Evolutionary conservation across 1,140 invertebrate species (phyloP).

Genomic region (Conus betulinus): DNA sequence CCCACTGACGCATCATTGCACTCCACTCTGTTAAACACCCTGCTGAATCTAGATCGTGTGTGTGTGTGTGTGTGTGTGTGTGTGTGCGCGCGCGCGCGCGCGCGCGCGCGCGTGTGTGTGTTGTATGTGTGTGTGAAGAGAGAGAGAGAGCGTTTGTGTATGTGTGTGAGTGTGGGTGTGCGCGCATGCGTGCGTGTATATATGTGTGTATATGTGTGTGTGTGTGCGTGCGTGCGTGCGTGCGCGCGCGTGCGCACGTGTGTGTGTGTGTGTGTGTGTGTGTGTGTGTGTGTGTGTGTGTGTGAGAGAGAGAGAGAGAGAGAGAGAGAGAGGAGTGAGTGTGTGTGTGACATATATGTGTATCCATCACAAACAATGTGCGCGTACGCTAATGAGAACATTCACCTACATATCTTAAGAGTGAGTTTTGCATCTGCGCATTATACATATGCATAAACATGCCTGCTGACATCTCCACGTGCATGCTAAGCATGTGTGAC

Average conservation of each 20-base stretch:
- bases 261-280: background rate
- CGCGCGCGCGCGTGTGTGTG: slow-evolving; percentile 12
- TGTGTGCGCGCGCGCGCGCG: slow-evolving; percentile 7
- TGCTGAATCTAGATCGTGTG: background rate
- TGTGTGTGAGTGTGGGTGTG: slow-evolving; percentile 22
- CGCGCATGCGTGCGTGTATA: background rate
- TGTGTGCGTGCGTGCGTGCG: background rate
- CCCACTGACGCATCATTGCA: no score
- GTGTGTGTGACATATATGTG: no score
- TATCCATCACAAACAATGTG: no score
- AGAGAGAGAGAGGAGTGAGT: background rate
- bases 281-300: slow-evolving; percentile 29
- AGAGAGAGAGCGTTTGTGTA: background rate
- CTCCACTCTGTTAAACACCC: no score
- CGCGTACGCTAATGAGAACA: no score
- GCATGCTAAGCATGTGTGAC: no score
- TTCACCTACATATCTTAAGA: no score
- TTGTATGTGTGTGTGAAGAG: no score
- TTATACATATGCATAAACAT: no score
- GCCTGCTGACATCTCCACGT: no score
- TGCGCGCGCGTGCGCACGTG: background rate
- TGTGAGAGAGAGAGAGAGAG: background rate
- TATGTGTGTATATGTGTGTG: slow-evolving; percentile 18
- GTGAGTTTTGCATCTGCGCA: no score
- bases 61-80: slow-evolving; percentile 15